Evolutionary conservation across 1,140 invertebrate genomes (phyloP).

Genomic region (Epicauta chinensis): DNA sequence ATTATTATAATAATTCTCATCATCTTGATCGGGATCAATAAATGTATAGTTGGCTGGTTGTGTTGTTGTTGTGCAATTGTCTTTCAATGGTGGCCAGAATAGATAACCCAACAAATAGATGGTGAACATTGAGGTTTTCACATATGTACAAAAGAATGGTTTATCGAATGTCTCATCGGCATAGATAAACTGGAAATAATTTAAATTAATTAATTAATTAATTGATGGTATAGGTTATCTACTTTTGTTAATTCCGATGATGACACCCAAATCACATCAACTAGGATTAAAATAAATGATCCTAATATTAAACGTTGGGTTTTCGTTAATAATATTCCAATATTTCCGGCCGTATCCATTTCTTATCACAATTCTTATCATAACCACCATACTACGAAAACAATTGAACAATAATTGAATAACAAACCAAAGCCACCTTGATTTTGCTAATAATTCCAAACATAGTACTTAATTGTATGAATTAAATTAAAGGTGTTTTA

Average conservation of each 20-base stretch:
- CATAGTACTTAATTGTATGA: too few species aligned
- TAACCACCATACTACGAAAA: too few species aligned
- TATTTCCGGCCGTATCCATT: conserved; percentile 23
- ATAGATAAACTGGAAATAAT: conserved; percentile 70
- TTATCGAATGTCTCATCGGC: conserved; percentile 72
- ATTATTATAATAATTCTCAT: conserved; percentile 54
- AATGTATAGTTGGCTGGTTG: conserved; percentile 60
- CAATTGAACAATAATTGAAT: too few species aligned
- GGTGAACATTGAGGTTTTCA: conserved; percentile 83
- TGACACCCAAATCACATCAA: conserved; percentile 83
- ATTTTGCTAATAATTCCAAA: too few species aligned
- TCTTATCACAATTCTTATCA: neutral
- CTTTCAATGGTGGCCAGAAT: conserved; percentile 76
- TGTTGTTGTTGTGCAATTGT: conserved; percentile 53
- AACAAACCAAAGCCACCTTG: too few species aligned
- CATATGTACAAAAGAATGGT: conserved; percentile 83
- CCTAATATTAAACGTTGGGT: conserved; percentile 71
- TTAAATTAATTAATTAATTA: conserved; percentile 4
- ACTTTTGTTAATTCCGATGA: conserved; percentile 82
- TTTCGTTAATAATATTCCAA: conserved; percentile 53
- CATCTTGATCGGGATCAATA: conserved; percentile 60
- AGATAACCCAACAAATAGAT: conserved; percentile 77
- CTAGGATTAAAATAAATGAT: conserved; percentile 67
- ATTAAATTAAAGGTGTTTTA: too few species aligned
- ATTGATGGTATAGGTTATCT: conserved; percentile 12